These are phyloP conservation scores for Lasioglossum leucozonium DNA, from an alignment of 2,888 invertebrate genomes.

Conservation along the genomic window DNA sequence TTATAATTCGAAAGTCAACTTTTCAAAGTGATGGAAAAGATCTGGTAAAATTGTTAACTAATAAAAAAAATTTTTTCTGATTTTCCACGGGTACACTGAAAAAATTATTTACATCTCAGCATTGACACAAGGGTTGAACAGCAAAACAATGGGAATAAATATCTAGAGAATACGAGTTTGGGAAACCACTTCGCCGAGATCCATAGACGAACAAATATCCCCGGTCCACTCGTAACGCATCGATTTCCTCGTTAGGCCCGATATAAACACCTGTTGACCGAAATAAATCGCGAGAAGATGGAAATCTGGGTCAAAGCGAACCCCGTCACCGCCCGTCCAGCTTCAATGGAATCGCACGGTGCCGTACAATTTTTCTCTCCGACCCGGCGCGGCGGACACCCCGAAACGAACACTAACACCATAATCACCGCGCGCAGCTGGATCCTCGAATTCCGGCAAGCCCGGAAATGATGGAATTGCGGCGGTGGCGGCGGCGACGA, in stretches of 20 bases:
- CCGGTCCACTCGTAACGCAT: not conserved
- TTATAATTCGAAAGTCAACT: not conserved
- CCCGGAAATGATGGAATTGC: not conserved
- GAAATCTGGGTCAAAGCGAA: not conserved
- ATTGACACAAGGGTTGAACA: not conserved
- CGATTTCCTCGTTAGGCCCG: not conserved
- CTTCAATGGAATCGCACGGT: not conserved
- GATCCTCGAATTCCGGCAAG: not conserved
- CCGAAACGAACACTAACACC: not conserved
- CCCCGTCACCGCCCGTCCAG: not conserved
- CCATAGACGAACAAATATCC: not conserved
- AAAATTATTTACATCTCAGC: not conserved
- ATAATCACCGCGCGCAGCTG: not conserved
- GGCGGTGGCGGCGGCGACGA: not conserved
- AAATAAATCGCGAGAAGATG: not conserved
- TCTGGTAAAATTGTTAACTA: not conserved
- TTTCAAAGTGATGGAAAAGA: not conserved
- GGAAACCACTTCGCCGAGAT: not conserved
- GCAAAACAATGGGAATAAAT: not conserved
- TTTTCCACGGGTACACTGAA: not conserved
- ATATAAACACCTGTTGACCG: slow-evolving; percentile 12
- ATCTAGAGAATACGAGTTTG: not conserved
- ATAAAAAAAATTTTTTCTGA: too few species aligned
- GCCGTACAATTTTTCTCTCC: not conserved
- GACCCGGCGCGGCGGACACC: not conserved